Conservation (phyloP, 2,113 vertebrate genomes). For the Poeciliopsis occidentalis region DNA sequence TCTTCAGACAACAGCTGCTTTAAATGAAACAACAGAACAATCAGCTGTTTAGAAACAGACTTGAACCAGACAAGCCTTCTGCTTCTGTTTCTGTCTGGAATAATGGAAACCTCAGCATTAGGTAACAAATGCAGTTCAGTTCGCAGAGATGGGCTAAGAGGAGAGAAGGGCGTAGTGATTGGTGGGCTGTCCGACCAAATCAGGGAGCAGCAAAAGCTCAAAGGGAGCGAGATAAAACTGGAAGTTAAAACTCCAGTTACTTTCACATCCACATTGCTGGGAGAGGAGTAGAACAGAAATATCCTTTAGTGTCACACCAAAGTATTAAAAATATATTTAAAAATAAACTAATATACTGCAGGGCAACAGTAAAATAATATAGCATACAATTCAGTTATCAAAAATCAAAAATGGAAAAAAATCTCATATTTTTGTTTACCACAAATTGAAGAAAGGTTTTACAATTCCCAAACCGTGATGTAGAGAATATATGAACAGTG, state of each 20-base stretch:
- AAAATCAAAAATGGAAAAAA: too few relatives aligned
- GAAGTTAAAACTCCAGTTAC: background rate
- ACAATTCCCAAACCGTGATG: background rate
- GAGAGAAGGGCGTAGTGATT: background rate
- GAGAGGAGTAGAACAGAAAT: background rate
- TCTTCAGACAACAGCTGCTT: conserved; percentile 48
- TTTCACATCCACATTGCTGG: background rate
- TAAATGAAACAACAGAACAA: conserved; percentile 6
- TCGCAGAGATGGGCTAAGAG: background rate
- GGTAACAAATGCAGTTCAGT: background rate
- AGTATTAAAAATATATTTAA: too few relatives aligned
- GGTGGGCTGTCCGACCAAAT: background rate
- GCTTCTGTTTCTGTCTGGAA: conserved; percentile 20
- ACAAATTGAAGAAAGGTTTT: background rate
- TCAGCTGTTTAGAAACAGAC: conserved; percentile 41
- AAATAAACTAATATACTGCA: too few relatives aligned
- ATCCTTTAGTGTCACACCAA: too few relatives aligned
- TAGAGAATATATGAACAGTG: background rate
- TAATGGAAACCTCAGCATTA: background rate
- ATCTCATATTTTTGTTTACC: background rate
- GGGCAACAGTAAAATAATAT: too few relatives aligned
- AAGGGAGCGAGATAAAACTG: background rate
- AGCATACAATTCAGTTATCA: too few relatives aligned
- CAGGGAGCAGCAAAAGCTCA: background rate
- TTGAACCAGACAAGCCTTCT: background rate